Evolutionary conservation across 2,888 invertebrate species (phyloP).

Genomic region (Drosophila greeni): DNA sequence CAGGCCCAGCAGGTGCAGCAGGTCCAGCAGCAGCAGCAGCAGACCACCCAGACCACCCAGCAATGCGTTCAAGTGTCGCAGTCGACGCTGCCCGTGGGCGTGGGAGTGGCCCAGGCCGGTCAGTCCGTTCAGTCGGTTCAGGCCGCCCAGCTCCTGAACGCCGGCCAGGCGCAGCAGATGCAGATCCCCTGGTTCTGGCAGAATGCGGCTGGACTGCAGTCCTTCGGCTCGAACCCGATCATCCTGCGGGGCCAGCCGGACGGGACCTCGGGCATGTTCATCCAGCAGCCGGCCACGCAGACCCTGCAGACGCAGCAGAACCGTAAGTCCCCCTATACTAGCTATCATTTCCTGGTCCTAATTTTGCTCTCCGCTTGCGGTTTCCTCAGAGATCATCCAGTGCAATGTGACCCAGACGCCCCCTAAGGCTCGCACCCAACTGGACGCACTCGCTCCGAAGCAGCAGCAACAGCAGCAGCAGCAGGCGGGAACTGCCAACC

Average conservation of each 20-base stretch:
- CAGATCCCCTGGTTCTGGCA: constrained; percentile 91
- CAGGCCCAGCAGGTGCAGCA: constrained; percentile 71
- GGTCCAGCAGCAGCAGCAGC: constrained; percentile 78
- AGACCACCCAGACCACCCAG: constrained; percentile 79
- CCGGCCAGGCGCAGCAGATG: constrained; percentile 83
- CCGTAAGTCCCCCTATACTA: constrained; percentile 79
- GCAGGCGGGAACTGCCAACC: constrained; percentile 48
- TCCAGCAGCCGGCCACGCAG: constrained; percentile 82
- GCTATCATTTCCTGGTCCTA: constrained; percentile 80
- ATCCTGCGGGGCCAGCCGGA: constrained; percentile 87
- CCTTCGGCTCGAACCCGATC: constrained; percentile 80
- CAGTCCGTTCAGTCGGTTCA: constrained; percentile 78
- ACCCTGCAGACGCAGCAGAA: constrained; percentile 83
- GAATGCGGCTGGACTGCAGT: constrained; percentile 82
- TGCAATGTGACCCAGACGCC: constrained; percentile 77
- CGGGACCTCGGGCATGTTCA: constrained; percentile 87
- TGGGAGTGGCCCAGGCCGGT: constrained; percentile 81
- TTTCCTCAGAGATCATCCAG: constrained; percentile 76
- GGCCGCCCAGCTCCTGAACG: constrained; percentile 84
- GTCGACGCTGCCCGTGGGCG: constrained; percentile 81
- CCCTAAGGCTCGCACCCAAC: constrained; percentile 80
- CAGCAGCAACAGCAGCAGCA: constrained; percentile 67
- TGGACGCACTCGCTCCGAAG: constrained; percentile 79
- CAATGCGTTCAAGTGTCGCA: constrained; percentile 87
- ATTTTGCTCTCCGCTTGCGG: neutral